A percentile compares a stretch with the other conserved stretches of the same genome.
phyloP scores from a whole-genome alignment of 2,888 invertebrate species.

The Marronus borbonicus region DNA sequence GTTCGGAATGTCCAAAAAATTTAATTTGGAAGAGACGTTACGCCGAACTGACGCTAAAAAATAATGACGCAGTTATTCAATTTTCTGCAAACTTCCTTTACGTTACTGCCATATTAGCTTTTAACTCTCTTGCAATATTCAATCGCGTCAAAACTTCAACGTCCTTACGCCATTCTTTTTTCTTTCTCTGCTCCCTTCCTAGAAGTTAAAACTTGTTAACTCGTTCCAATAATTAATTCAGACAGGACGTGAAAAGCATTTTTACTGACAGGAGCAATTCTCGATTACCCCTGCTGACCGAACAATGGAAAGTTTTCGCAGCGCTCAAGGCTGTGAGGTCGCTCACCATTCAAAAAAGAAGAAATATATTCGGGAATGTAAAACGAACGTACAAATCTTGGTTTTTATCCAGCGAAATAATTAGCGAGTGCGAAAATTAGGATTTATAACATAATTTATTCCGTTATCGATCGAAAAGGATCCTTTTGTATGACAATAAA shows the following conservation, averaged over 20 bases:
- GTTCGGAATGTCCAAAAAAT: not conserved
- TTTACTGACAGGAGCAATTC: slow-evolving; percentile 21
- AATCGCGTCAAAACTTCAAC: not conserved
- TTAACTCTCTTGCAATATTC: not conserved
- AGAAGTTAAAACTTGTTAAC: slow-evolving; percentile 13
- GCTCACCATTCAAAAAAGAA: not conserved
- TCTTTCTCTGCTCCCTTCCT: not conserved
- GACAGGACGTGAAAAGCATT: slow-evolving; percentile 29
- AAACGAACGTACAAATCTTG: not conserved
- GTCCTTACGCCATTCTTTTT: not conserved
- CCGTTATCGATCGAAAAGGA: slow-evolving; percentile 5
- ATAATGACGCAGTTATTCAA: too few relatives aligned
- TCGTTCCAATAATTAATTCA: slow-evolving; percentile 31
- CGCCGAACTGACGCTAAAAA: too few relatives aligned
- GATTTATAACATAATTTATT: not conserved
- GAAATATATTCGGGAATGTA: not conserved
- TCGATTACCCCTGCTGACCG: not conserved
- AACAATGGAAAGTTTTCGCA: slow-evolving; percentile 3
- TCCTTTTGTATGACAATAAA: not conserved
- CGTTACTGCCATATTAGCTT: not conserved
- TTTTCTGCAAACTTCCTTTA: too few relatives aligned
- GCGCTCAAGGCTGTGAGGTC: not conserved
- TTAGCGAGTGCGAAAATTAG: not conserved
- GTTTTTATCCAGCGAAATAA: not conserved
- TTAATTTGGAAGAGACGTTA: not conserved